Percentiles rank a stretch among this genome's conserved stretches.
Conservation (phyloP, 1,140 invertebrate species). For the Oreohelix idahoensis region DNA sequence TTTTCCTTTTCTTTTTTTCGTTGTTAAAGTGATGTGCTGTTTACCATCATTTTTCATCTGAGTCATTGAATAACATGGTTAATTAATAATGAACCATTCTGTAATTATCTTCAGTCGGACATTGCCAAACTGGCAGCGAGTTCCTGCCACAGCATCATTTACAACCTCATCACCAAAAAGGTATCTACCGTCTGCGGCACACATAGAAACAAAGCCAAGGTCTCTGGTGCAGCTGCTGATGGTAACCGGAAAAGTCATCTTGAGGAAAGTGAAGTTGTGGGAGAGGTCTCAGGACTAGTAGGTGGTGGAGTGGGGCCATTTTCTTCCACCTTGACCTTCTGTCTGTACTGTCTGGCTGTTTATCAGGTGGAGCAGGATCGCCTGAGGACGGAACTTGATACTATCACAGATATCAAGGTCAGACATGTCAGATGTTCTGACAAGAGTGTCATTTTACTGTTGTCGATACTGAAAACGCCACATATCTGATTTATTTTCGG, state of each 20-base stretch:
- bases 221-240: not conserved
- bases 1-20: no score
- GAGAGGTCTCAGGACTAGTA: conserved; percentile 15
- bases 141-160: conserved; percentile 16
- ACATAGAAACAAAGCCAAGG: not conserved
- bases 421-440: no score
- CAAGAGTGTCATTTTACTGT: no score
- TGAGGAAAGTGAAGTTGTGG: not conserved
- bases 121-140: not conserved
- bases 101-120: not conserved
- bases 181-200: not conserved
- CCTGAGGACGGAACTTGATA: not conserved
- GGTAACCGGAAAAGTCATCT: not conserved
- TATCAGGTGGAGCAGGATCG: not conserved
- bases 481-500: no score
- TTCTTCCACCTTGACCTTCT: conserved; percentile 23
- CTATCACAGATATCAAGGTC: not conserved
- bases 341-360: conserved; percentile 22
- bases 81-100: no score
- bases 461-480: no score
- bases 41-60: no score
- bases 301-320: conserved; percentile 26
- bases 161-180: conserved; percentile 6
- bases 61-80: no score
- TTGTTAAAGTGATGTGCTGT: no score